Evolutionary conservation across 2,888 invertebrate species (phyloP), one percentile per base, ranked within the genome.

Genomic region (Drosophila parthenogenetica): DNA sequence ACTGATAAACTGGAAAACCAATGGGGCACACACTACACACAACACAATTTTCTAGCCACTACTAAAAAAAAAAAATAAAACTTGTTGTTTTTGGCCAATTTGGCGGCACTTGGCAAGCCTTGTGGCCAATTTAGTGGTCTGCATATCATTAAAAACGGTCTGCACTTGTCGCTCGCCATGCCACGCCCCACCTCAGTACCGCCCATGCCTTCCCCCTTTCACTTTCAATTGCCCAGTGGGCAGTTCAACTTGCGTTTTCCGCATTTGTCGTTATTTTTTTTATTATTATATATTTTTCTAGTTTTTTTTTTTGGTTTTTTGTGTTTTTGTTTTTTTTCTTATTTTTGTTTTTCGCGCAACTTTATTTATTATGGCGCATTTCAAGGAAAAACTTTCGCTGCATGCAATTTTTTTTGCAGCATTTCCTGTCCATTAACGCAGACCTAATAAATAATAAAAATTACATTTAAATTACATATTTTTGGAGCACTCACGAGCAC

Each of bases 201-300:
- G 5, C 40, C 61, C n/a, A 5, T 25, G 17, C 35, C 35, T 79
- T 73, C 73, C 86, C 76, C 77, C 76, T 82, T 86, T 81, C 79
- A 73, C 77, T 86, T 82, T 82, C 83, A 86, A 73, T 86, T 79
- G 82, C 69, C 79, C 85, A 68, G 55, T 79, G 79, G 84, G 83
- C 78, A 79, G 77, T 59, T 57, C 61, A 61, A 68, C 10, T 54
- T 61, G n/a, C n/a, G n/a, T 61, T 35, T 62, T 46, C 58, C 58
- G 55, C 55, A 10, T 55, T 17, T 55, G 39, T 54, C 53, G 25
- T 42, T 32, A n/a, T 14, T 43, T 50, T 46, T 40, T 32, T 25
- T 25, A 13, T 51, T n/a, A 57, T n/a, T 45, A n/a, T n/a, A n/a
- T 19, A 7, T 49, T 25, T 16, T 13, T 45, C 14, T 37, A 53